phyloP scores from a whole-genome alignment of 2,113 vertebrate species.

The Caranx melampygus region DNA sequence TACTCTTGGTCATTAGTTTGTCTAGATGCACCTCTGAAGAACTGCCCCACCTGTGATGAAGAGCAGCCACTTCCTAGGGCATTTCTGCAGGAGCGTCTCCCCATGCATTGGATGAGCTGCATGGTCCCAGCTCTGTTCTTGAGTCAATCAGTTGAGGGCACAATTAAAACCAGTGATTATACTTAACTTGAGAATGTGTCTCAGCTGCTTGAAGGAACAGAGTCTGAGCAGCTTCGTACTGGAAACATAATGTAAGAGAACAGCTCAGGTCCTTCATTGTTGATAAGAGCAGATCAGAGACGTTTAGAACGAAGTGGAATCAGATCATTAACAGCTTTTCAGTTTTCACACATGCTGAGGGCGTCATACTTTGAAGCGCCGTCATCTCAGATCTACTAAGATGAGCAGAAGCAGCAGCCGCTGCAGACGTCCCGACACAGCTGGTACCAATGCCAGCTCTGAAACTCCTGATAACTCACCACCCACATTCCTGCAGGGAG shows the following conservation, averaged over 20 bases:
- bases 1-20: too few relatives aligned
- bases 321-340: not conserved
- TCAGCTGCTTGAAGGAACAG: not conserved
- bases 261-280: slow-evolving; percentile 7
- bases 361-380: not conserved
- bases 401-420: slow-evolving; percentile 19
- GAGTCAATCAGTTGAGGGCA: slow-evolving; percentile 4
- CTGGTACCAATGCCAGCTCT: slow-evolving; percentile 42
- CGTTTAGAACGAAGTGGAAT: not conserved
- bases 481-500: slow-evolving; percentile 60
- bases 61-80: too few relatives aligned
- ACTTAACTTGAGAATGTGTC: slow-evolving; percentile 13
- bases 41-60: too few relatives aligned
- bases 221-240: not conserved
- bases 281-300: not conserved
- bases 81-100: not conserved
- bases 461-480: slow-evolving; percentile 40
- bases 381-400: not conserved
- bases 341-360: not conserved
- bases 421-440: not conserved
- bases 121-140: not conserved
- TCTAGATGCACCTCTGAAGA: too few relatives aligned
- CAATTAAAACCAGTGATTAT: slow-evolving; percentile 27
- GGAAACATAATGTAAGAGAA: not conserved
- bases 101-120: not conserved